Evolutionary conservation across 2,113 vertebrate genomes (phyloP), one percentile per base, ranked within the genome.

Genomic region (Chlorocebus sabaeus): DNA sequence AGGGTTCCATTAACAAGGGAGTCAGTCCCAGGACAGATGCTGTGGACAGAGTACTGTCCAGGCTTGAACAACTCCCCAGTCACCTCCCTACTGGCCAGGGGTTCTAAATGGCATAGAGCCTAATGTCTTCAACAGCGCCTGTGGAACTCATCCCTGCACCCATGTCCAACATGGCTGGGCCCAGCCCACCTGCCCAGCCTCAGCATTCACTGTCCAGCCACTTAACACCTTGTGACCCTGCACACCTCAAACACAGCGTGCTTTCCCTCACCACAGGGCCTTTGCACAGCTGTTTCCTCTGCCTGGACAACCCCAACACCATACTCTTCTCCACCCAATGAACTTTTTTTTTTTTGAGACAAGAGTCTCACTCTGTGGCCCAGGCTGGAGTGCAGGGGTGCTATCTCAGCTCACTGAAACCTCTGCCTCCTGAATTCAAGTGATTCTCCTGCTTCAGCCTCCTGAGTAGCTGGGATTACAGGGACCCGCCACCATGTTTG

Each of bases 171-270:
- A 40, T 20, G 75, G 11, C 79, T 6, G 30, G 8, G 10, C 10
- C 16, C 75, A 27, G 32, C 38, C 40, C 61, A 61, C 43, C 12
- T 18, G 55, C 59, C 52, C 16, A 12, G 68, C 8, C 40, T 80
- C 1, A 0, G 75, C 0, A 4, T 35, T 68, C 32, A 13, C 9
- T 11, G 32, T 17, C 27, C 55, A 94, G 48, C 14, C 64, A 61
- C 52, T 67, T 4, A 17, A 30, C 0, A 2, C 40, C 35, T 38
- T 2, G 43, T 1, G 18, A 16, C 32, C 30, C 50, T 18, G 12
- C 30, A 43, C 2, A 43, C 9, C 68, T 45, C 80, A 87, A 85
- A 64, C 7, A 50, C 0, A 0, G 23, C 1, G 0, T 1, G 16
- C 16, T 55, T 43, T 55, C 50, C 32, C 17, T 84, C 55, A 86